Evolutionary conservation across 2,888 invertebrate genomes (phyloP), one percentile per base, ranked within the genome.

Genomic region (Cheilosia soror): DNA sequence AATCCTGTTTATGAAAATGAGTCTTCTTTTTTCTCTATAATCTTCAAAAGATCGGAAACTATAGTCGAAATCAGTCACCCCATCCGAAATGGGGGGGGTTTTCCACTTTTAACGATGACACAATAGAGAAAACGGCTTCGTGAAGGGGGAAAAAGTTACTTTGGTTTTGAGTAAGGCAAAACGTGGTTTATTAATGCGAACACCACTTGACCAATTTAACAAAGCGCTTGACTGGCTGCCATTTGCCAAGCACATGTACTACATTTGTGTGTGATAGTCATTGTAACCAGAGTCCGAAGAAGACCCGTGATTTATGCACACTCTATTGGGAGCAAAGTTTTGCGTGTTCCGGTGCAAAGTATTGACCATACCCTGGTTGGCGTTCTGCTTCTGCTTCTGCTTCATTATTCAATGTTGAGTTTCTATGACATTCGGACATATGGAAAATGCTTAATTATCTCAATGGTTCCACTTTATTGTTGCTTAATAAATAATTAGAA

Each of bases 131-230:
- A 44, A 37, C 3, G 11, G 11, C 37, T 37, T 9, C 37, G 9
- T 7, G 15, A 4, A n/a, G 15, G 13, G 13, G n/a, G 6, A 25
- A 5, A 37, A n/a, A 5, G n/a, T 42, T 11, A 6, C 6, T 55
- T 20, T 68, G 9, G 9, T 40, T 42, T 15, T 13, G 15, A 20
- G 7, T 44, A 55, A 66, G 51, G 33, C 27, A 25, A 65, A 20
- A 20, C 40, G 13, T 40, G 29, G 44, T 55, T 20, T 20, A 68
- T 33, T 68, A 55, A 55, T 55, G 68, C 31, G 42, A 44, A 44
- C 55, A 68, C 55, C 42, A 55, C 68, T 68, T 55, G 68, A 68
- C 31, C 55, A 55, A 29, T 40, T 5, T 20, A 51, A 66, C 65
- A 25, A 37, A 51, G 1, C 27, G 13, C 40, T 58, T 40, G 40